Evolutionary conservation across 2,113 vertebrate species (phyloP), one percentile per base, ranked within the genome.

Genomic region (Nerophis lumbriciformis): DNA sequence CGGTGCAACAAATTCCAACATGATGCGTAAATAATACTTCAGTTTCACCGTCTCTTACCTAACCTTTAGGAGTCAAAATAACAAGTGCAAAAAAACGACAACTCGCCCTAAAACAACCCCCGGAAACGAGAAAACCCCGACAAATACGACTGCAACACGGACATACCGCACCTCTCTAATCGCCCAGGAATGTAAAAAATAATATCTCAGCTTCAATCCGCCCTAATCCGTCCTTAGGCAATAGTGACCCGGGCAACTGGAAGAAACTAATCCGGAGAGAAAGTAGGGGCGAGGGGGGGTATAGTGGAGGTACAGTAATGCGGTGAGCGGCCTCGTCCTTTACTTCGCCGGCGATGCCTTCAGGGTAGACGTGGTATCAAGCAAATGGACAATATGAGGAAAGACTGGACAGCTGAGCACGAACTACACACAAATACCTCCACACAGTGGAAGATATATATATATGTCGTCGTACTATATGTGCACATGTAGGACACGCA

Each of bases 281-380:
- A 63, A 57, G 59, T 48, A 37, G 48, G 36, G 59, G 59, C 49
- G 45, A 58, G 37, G 50, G 50, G 38, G 60, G 72, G 55, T 72
- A 77, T 73, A 68, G 74, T 73, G 73, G 71, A 80, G 79, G 78
- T 28, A 28, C 28, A 28, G 28, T 85, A 83, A 87, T 83, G 81
- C 65, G 77, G 74, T 83, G 83, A 62, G 75, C 73, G 73, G 71
- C 76, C 66, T 80, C 76, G 64, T 82, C 76, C 69, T 84, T 82
- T 76, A 78, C 79, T 85, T 80, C 77, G 81, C 67, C 59, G 63
- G 56, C 38, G 44, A 73, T 80, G 78, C 73, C 87, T 84, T 69
- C 45, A 56, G 85, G 85, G 75, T 67, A 71, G 59, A 78, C 65
- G 83, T 76, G 83, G 83, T 76, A 83, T 77, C 76, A 78, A 73